Base-by-base conservation (phyloP, 2,888 invertebrate genomes). In the Dione juno region DNA sequence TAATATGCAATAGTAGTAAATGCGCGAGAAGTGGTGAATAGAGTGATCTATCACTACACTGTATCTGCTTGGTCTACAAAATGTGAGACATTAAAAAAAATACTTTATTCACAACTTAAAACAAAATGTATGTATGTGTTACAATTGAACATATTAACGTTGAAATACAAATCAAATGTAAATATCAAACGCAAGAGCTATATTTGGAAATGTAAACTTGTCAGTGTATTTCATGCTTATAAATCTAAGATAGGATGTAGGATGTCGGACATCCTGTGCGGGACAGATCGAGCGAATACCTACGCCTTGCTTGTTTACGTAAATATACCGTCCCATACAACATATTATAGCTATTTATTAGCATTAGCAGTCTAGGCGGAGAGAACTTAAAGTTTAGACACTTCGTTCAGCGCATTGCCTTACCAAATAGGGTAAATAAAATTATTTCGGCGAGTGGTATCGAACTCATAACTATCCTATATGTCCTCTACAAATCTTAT, bases 221-320 rank as follows among this genome's bases (percentile, higher is more conserved):
- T 64, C 64, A 48, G 54, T 48, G 54, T 41, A 45, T 69, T 40
- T 48, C 52, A 16, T 35, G 63, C 41, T 58, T 68, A 57, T 65
- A 57, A 50, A 52, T 68, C 68, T 50, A 19, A 61, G 59, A 70
- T 66, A 68, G 68, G 71, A 68, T 67, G 65, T 50, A 50, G 65
- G 67, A 70, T 68, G 71, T 71, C 66, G 67, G 70, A 73, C 68
- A 66, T 70, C 65, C 72, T 73, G 67, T 16, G 53, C 11, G 40
- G 45, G 37, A 16, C 41, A 19, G n/a, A 16, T 40, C 48, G 67
- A 64, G 43, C 61, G 28, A 66, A 63, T 48, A 54, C 11, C 40
- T 43, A 28, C 16, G 19, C 21, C 35, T 40, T 35, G 13, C 41
- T 14, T 53, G 53, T 66, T 53, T 66, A 54, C 57, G 16, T 40